Conservation (phyloP, 2,797 vertebrate species). For the Anniella stebbinsi region DNA sequence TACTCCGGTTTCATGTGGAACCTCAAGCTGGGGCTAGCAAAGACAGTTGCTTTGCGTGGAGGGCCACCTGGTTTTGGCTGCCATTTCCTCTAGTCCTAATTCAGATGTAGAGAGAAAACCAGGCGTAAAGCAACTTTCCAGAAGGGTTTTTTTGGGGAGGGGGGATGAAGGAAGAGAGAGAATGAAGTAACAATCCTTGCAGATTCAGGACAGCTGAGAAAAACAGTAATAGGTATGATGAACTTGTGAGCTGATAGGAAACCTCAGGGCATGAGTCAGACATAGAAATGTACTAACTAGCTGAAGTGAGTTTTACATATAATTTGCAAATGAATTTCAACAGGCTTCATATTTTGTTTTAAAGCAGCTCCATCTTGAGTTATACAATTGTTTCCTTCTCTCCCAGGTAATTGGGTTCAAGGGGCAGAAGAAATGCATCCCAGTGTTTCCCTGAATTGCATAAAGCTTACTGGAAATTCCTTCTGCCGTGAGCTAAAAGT, state of each 20-base stretch:
- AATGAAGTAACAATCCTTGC: not conserved
- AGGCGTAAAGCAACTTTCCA: not conserved
- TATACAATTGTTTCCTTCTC: not conserved
- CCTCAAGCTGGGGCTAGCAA: not conserved
- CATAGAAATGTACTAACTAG: not conserved
- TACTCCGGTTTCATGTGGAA: not conserved
- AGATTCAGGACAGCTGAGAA: not conserved
- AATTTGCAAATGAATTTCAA: not conserved
- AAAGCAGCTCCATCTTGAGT: not conserved
- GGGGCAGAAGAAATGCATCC: not conserved
- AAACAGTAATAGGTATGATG: not conserved
- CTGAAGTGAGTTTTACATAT: too few species aligned
- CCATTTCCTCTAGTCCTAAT: not conserved
- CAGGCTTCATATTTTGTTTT: not conserved
- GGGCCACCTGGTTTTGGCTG: not conserved
- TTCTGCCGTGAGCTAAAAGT: not conserved
- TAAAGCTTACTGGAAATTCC: not conserved
- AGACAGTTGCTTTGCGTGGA: too few species aligned
- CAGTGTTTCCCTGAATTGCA: not conserved
- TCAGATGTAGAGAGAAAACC: not conserved
- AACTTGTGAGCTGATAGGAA: not conserved
- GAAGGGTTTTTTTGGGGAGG: too few species aligned
- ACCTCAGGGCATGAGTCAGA: not conserved
- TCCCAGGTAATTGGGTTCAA: not conserved
- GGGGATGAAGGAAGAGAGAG: fast-evolving